Conservation (phyloP, 1,140 invertebrate species). For the Frieseomelitta varia region DNA sequence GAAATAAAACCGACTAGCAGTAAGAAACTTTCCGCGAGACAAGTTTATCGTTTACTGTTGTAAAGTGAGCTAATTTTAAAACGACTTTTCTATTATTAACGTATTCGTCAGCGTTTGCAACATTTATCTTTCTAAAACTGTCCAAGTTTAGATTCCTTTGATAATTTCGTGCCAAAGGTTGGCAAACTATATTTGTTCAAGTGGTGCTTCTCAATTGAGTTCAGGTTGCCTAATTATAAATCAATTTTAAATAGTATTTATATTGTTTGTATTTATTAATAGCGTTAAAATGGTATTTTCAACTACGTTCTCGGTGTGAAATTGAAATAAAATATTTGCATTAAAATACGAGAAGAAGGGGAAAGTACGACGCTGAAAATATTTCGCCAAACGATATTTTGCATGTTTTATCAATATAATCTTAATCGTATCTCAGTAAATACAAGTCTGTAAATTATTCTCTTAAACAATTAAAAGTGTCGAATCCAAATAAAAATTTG, state of each 20-base stretch:
- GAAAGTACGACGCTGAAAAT: not conserved
- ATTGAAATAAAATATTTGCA: not conserved
- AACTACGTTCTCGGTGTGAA: not conserved
- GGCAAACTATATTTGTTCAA: constrained; percentile 53
- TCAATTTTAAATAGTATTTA: not conserved
- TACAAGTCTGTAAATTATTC: too few species aligned
- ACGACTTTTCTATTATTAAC: not conserved
- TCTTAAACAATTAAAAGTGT: too few species aligned
- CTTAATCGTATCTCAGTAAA: too few species aligned
- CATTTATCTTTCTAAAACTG: constrained; percentile 19
- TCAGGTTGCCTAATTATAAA: constrained; percentile 41
- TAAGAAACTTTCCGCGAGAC: not conserved
- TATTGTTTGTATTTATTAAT: too few species aligned
- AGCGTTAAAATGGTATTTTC: not conserved
- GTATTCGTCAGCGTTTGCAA: not conserved
- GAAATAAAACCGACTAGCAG: not conserved
- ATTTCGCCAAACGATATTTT: too few species aligned
- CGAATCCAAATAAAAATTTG: too few species aligned
- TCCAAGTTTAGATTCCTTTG: not conserved
- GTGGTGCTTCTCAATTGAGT: not conserved
- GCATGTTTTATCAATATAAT: too few species aligned
- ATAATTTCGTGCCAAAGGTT: constrained; percentile 31
- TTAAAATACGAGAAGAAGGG: not conserved
- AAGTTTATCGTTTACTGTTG: not conserved
- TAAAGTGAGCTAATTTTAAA: not conserved